Conservation (phyloP, 1,140 invertebrate species). For the Zaprionus vittiger region DNA sequence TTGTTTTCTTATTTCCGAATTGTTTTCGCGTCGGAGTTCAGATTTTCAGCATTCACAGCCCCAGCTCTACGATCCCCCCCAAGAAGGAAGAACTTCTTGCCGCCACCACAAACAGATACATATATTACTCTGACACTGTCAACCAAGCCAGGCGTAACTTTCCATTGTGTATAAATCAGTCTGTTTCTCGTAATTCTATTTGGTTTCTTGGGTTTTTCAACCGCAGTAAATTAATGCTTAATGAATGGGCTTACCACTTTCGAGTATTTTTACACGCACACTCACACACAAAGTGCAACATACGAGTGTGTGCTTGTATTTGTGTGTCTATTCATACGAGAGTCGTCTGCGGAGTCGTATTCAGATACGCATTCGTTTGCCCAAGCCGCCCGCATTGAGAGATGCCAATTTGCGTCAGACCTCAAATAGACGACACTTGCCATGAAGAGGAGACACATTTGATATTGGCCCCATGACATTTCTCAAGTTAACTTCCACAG, state of each 20-base stretch:
- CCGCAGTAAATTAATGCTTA: constrained; percentile 43
- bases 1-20: too few species aligned
- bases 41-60: too few species aligned
- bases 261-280: constrained; percentile 39
- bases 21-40: too few species aligned
- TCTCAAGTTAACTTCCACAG: constrained; percentile 43
- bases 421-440: constrained; percentile 58
- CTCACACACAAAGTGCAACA: neutral
- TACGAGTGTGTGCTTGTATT: neutral
- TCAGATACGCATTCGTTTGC: constrained; percentile 29
- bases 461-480: constrained; percentile 75
- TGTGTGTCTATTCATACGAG: constrained; percentile 7
- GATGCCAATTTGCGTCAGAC: constrained; percentile 71
- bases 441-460: constrained; percentile 41
- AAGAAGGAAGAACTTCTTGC: too few species aligned
- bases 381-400: constrained; percentile 33
- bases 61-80: too few species aligned
- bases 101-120: too few species aligned
- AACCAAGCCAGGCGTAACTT: neutral
- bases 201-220: neutral
- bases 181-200: neutral
- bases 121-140: neutral
- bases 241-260: constrained; percentile 51
- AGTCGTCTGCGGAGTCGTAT: constrained; percentile 12
- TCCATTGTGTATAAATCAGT: constrained; percentile 3